Evolutionary conservation across 64 coral and sea anemone genomes (phyloP).

Genomic region (Montipora capricornis): DNA sequence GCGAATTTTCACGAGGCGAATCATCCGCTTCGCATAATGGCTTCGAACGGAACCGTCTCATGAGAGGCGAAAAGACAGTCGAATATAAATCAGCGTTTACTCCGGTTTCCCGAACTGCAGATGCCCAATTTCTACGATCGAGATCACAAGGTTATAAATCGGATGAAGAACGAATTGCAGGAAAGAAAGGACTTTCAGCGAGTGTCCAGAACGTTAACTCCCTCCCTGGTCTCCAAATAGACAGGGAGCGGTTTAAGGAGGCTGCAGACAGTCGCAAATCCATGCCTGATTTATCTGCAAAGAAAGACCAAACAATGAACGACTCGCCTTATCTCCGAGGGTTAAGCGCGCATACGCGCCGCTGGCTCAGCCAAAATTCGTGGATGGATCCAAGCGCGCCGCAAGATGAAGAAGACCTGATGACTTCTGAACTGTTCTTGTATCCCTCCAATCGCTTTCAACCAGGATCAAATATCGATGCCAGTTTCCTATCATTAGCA

Average conservation of each 20-base stretch:
- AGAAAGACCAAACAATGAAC: background rate
- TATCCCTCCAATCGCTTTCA: slow-evolving; percentile 86
- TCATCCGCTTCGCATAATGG: background rate
- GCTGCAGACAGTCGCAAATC: slow-evolving; percentile 60
- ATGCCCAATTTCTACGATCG: background rate
- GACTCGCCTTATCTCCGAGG: slow-evolving; percentile 64
- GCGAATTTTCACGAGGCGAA: background rate
- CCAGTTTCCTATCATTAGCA: slow-evolving; percentile 61
- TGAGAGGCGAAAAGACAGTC: background rate
- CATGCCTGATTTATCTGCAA: slow-evolving; percentile 83
- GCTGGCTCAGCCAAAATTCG: slow-evolving; percentile 89
- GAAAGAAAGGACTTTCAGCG: background rate
- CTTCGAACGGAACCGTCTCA: background rate
- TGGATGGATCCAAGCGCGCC: slow-evolving; percentile 72
- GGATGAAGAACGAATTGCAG: background rate
- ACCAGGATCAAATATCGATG: slow-evolving; percentile 58
- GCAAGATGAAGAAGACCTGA: slow-evolving; percentile 66
- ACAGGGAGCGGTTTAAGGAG: slow-evolving; percentile 50
- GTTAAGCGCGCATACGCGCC: slow-evolving; percentile 78
- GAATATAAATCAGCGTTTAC: slow-evolving; percentile 21
- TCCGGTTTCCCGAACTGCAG: slow-evolving; percentile 15
- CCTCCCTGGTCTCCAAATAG: slow-evolving; percentile 20
- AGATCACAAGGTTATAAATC: slow-evolving; percentile 3
- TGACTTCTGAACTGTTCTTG: slow-evolving; percentile 87
- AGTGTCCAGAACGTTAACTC: slow-evolving; percentile 35